Evolutionary conservation across 2,888 invertebrate genomes (phyloP), one percentile per base, ranked within the genome.

Genomic region (Adela reaumurella): DNA sequence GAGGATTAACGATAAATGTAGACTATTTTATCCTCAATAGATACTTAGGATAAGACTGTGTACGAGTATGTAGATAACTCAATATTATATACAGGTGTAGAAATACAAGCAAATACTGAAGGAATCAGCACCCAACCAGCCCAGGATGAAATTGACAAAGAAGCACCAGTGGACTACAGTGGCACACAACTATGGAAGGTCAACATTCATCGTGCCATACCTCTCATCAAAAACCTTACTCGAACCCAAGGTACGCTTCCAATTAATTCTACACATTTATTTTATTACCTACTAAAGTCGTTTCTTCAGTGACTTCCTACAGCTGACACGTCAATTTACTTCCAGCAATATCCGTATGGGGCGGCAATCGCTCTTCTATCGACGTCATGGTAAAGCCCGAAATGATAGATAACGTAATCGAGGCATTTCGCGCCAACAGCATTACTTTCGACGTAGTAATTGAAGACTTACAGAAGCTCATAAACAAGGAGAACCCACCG

Each of bases 151-250:
- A 8, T 11, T 2, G 19, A 43, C n/a, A 2, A 10, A 17, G 43
- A 43, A 43, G 3, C 19, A 3, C 43, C 61, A 59, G 78, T 89
- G 43, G 83, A 84, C 47, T 92, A 92, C 64, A 81, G 84, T 46
- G 92, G 91, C 2, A 86, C 88, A 17, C 91, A 92, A 69, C 67
- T 92, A 16, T 89, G 90, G 88, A 83, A 89, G 61, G 85, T 90
- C 43, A 35, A 35, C 35, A 35, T 35, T 3, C 35, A 35, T 14
- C 8, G 14, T 35, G 35, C 11, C 4, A 4, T 35, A 11, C 11
- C 11, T 14, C 35, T 35, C 14, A 35, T 35, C 35, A 35, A 11
- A 35, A 35, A 35, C n/a, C 35, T 35, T 14, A 35, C 35, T 8
- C 6, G 14, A 35, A 14, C 35, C n/a, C 35, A 35, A 35, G 35